A percentile compares a stretch with the other conserved stretches of the same genome.
Evolutionary conservation across 2,113 vertebrate species (phyloP).

Genomic region (Nanger granti): DNA sequence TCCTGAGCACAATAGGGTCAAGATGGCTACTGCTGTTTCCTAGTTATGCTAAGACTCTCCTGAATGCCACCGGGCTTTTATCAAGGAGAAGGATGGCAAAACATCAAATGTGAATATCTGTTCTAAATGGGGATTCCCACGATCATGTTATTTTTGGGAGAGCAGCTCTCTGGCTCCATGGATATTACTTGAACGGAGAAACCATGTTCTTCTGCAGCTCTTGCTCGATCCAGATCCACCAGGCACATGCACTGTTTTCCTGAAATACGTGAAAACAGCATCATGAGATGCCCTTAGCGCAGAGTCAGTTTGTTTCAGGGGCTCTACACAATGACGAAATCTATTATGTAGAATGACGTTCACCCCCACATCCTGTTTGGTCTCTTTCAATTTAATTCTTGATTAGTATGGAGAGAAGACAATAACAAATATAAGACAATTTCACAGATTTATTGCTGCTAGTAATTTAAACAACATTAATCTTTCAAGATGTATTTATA

Average conservation of each 20-base stretch:
- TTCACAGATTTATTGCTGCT: neutral
- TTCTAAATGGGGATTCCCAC: slow-evolving; percentile 80
- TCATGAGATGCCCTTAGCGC: neutral
- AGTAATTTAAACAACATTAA: neutral
- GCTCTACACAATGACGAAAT: neutral
- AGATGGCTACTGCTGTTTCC: slow-evolving; percentile 33
- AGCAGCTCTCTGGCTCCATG: slow-evolving; percentile 96
- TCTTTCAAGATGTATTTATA: neutral
- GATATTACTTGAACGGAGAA: slow-evolving; percentile 90
- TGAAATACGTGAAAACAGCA: slow-evolving; percentile 69
- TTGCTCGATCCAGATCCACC: slow-evolving; percentile 94
- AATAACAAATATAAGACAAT: neutral
- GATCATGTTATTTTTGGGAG: slow-evolving; percentile 98
- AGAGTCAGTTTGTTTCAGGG: neutral
- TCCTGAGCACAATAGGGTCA: slow-evolving; percentile 36
- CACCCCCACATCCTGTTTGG: neutral
- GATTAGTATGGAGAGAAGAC: neutral
- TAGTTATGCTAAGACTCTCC: slow-evolving; percentile 30
- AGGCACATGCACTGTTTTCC: slow-evolving; percentile 97
- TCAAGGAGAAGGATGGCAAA: slow-evolving; percentile 27
- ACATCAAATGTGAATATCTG: slow-evolving; percentile 3
- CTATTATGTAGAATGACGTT: neutral
- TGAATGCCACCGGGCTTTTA: slow-evolving; percentile 42
- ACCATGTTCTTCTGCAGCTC: slow-evolving; percentile 86
- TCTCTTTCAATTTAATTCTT: neutral